Conservation (phyloP, 2,113 vertebrate species). For the Erythrocercus mccallii region DNA sequence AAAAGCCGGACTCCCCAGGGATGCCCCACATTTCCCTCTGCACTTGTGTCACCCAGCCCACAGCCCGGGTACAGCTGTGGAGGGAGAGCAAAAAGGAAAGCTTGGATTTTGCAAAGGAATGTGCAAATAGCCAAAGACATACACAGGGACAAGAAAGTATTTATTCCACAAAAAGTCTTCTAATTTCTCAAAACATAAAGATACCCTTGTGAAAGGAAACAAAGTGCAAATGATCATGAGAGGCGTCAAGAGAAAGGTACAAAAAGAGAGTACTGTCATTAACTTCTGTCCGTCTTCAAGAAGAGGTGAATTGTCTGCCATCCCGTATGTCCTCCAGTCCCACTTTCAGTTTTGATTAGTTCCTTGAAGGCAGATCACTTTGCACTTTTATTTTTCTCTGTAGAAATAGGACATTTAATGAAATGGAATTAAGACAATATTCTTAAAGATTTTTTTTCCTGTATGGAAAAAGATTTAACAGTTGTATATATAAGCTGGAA, state of each 20-base stretch:
- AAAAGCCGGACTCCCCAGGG: not conserved
- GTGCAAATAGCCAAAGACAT: not conserved
- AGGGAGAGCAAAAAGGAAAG: not conserved
- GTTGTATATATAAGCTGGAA: not conserved
- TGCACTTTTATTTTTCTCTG: not conserved
- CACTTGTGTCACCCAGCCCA: too few species aligned
- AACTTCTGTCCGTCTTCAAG: not conserved
- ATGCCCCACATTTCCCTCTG: not conserved
- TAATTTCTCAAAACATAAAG: not conserved
- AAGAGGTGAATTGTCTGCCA: not conserved
- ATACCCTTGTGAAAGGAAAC: not conserved
- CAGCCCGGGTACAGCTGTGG: not conserved
- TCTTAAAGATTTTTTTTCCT: not conserved
- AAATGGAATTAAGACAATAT: not conserved
- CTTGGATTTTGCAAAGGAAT: not conserved
- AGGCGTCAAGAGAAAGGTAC: not conserved
- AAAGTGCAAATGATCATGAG: not conserved
- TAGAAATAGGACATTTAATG: not conserved
- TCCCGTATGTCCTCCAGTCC: not conserved
- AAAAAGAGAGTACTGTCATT: not conserved
- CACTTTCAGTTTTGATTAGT: not conserved
- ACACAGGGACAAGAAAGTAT: not conserved
- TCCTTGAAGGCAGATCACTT: not conserved
- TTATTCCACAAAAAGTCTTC: not conserved
- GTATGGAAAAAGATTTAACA: not conserved